These are phyloP conservation scores for Diarsia dahlii DNA, from an alignment of 2,888 invertebrate genomes.

Conservation along the genomic window DNA sequence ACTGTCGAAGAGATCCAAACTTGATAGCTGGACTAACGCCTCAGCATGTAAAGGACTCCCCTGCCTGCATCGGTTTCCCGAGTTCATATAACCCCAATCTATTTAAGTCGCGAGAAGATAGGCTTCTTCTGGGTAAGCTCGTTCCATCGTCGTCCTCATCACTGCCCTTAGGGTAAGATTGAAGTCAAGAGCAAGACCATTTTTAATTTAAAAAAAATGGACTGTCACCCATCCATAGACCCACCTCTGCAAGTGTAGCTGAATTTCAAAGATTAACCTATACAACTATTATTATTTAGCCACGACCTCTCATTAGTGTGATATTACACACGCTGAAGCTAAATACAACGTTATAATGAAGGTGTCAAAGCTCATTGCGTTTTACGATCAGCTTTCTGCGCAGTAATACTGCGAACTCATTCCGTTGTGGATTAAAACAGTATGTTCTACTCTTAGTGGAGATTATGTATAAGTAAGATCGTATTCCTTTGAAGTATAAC, in stretches of 20 bases:
- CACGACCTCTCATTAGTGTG: background rate
- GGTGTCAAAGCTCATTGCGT: slow-evolving; percentile 49
- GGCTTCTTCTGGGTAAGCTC: no score
- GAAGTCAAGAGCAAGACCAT: no score
- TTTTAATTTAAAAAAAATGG: no score
- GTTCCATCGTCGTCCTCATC: no score
- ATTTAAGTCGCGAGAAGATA: no score
- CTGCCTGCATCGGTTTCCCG: no score
- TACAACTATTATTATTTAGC: background rate
- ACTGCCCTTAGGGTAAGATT: no score
- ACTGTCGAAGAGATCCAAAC: no score
- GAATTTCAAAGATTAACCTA: background rate
- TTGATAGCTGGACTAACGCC: no score
- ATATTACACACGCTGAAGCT: slow-evolving; percentile 5
- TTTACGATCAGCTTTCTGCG: slow-evolving; percentile 49
- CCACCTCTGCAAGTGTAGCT: background rate
- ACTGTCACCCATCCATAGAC: background rate
- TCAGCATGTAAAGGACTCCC: no score
- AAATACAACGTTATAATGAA: slow-evolving; percentile 15
- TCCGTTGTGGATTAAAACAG: slow-evolving; percentile 47
- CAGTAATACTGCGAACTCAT: slow-evolving; percentile 38
- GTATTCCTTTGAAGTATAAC: background rate
- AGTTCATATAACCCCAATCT: no score
- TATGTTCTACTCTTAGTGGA: slow-evolving; percentile 7
- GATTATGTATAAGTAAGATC: background rate